Conservation (phyloP, 2,797 vertebrate species). For the Delichon dasypus region DNA sequence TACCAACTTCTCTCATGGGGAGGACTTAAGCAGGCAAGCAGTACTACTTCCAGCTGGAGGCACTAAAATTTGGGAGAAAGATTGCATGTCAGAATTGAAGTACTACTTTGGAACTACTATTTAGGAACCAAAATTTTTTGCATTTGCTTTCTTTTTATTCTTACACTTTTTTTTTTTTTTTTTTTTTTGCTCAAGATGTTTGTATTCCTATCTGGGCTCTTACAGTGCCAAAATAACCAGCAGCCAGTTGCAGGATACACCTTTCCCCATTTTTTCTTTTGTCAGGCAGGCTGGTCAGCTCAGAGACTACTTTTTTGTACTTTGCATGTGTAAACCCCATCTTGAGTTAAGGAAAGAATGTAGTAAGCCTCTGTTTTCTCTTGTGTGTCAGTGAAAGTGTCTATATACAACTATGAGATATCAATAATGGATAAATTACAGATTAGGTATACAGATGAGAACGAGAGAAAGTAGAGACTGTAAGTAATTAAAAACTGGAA, state of each 20-base stretch:
- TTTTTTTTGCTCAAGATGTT: background rate
- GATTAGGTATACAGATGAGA: background rate
- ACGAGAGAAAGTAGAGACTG: background rate
- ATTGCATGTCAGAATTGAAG: background rate
- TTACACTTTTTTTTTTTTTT: accelerated
- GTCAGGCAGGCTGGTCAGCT: background rate
- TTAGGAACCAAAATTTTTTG: background rate
- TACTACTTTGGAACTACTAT: background rate
- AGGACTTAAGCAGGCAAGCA: background rate
- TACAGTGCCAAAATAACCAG: background rate
- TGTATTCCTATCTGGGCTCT: background rate
- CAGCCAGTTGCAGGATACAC: background rate
- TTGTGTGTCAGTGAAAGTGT: background rate
- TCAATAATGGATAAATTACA: background rate
- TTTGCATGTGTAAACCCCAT: background rate
- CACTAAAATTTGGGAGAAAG: background rate
- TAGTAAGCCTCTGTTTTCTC: background rate
- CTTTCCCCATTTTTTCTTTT: background rate
- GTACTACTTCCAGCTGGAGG: background rate
- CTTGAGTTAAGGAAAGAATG: background rate
- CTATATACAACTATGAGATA: background rate
- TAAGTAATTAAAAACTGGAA: constrained; percentile 15
- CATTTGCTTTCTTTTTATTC: background rate
- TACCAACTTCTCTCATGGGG: background rate
- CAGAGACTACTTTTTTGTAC: background rate